phyloP scores from a whole-genome alignment of 2,888 invertebrate species.

The Gari tellinella region DNA sequence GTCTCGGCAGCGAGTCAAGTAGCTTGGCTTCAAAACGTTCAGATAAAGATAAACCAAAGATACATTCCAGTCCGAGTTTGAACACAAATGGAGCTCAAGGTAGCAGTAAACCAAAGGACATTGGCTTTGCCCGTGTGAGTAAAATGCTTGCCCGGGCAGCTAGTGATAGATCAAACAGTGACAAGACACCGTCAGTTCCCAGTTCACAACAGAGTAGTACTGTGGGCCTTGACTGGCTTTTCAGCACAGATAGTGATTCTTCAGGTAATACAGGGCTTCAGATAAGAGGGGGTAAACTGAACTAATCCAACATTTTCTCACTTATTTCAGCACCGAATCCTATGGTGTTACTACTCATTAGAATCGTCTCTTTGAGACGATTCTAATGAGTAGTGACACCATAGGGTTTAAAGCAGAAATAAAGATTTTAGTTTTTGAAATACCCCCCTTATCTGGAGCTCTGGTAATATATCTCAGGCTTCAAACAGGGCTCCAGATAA shows the following conservation, averaged over 20 bases:
- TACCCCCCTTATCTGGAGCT: too few species aligned
- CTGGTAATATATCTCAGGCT: too few species aligned
- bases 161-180: conserved; percentile 40
- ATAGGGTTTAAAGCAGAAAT: too few species aligned
- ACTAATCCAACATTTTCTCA: too few species aligned
- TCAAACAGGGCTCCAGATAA: too few species aligned
- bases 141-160: conserved; percentile 55
- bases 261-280: too few species aligned
- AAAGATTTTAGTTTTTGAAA: too few species aligned
- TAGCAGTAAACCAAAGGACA: conserved; percentile 50
- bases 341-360: too few species aligned
- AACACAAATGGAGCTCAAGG: conserved; percentile 18
- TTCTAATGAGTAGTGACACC: too few species aligned
- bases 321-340: too few species aligned
- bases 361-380: too few species aligned
- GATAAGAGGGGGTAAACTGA: too few species aligned
- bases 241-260: conserved; percentile 84
- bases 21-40: conserved; percentile 11
- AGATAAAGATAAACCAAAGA: conserved; percentile 42
- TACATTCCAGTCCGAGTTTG: conserved; percentile 58
- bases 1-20: conserved; percentile 10
- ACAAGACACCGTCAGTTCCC: conserved; percentile 22
- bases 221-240: conserved; percentile 88
- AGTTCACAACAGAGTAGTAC: conserved; percentile 85
- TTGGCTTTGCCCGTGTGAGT: conserved; percentile 55